Base-by-base conservation (phyloP, 1,140 invertebrate genomes). In the Bacillus rossius region DNA sequence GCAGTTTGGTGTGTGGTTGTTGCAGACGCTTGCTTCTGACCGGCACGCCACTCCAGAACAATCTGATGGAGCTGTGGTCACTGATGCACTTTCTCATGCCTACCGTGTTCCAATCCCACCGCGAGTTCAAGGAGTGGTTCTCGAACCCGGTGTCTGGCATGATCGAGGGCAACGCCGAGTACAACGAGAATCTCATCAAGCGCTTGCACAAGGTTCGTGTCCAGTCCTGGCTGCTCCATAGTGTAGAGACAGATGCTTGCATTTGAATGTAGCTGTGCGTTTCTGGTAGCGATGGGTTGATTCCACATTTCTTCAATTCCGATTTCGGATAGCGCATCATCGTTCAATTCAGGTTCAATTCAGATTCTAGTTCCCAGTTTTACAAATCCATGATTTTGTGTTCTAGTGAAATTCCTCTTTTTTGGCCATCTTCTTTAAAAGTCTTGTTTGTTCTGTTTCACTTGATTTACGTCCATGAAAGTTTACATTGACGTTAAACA, bases 21-120 rank as follows among this genome's bases (percentile, higher is more conserved):
- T 72, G 38, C 70, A 91, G 94, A 61, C 84, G 98, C 42, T 77
- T 99, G 40, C 77, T 99, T 47, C 77, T 99, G 62, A 99, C 98
- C 43, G 98, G 98, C 61, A 99, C 98, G 29, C 98, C 98, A 23
- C 81, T 99, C 57, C 98, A 99, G 79, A 99, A 99, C 75, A 97
- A 94, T 76, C 76, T 99, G 56, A 97, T 98, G 93, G 98, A 99
- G 78, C 77, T 99, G 52, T 99, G 98, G 98, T 99, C 98, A 4
- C 75, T 99, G 13, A 98, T 99, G 95, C 97, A 99, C 79, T 99
- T 99, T 78, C 81, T 99, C 8, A 99, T 99, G 98, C 98, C 98
- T 42, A 88, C 96, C 77, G 92, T 99, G 57, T 99, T 99, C 80
- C 91, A 96, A 66, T 99, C 96, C 19, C 96, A 99, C 76, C 81